Evolutionary conservation across 2,888 invertebrate species (phyloP).

Genomic region (Drosophila fulvimacula): DNA sequence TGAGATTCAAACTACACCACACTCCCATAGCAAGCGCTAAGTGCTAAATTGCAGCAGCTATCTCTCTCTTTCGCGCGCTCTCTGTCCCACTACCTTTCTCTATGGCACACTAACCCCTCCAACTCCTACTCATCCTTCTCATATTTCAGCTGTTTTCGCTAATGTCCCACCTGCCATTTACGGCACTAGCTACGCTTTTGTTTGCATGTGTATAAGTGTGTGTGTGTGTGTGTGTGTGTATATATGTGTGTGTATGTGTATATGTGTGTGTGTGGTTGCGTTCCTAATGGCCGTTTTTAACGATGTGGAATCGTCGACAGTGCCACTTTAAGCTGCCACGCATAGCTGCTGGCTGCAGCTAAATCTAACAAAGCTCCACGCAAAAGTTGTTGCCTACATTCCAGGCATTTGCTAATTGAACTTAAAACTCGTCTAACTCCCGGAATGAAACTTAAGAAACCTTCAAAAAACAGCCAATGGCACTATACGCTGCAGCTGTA

Average conservation of each 20-base stretch:
- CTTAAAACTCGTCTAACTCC: conserved; percentile 60
- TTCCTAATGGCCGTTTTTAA: conserved; percentile 74
- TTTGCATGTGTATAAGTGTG: conserved; percentile 28
- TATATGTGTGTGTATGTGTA: conserved; percentile 13
- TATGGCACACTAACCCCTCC: neutral
- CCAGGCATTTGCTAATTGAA: conserved; percentile 73
- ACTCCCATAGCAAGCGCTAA: conserved; percentile 4
- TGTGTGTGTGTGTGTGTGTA: conserved; percentile 11
- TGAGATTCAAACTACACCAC: conserved; percentile 16
- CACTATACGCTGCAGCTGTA: neutral
- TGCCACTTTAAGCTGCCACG: conserved; percentile 64
- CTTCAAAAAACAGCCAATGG: conserved; percentile 35
- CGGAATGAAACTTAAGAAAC: conserved; percentile 68
- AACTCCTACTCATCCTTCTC: conserved; percentile 50
- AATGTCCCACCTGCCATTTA: conserved; percentile 71
- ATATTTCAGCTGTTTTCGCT: conserved; percentile 72
- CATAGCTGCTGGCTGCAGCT: conserved; percentile 34
- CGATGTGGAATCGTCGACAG: conserved; percentile 63
- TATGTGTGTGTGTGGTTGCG: conserved; percentile 22
- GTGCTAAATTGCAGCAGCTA: conserved; percentile 27
- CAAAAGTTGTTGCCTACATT: conserved; percentile 40
- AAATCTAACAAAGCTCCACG: conserved; percentile 54
- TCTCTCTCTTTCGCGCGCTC: neutral
- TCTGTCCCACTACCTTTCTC: neutral
- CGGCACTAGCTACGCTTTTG: conserved; percentile 44